Percentiles rank a stretch among this genome's conserved stretches.
Conservation (phyloP, 2,113 vertebrate genomes). For the Semicossyphus pulcher region DNA sequence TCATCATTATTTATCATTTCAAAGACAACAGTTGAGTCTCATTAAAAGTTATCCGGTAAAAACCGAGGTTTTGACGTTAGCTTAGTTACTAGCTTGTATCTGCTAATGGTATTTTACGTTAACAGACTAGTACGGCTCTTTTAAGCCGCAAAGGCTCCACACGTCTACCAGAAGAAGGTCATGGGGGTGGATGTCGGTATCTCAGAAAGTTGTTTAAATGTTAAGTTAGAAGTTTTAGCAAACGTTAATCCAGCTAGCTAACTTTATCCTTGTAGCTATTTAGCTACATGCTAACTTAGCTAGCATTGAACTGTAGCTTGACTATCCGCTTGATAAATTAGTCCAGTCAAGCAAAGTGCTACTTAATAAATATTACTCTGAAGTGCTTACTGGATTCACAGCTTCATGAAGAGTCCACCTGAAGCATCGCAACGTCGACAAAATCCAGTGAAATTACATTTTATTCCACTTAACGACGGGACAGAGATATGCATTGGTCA, state of each 20-base stretch:
- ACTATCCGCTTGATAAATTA: neutral
- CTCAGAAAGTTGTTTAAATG: neutral
- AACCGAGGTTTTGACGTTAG: constrained; percentile 2
- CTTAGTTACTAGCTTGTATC: constrained; percentile 14
- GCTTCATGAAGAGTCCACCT: constrained; percentile 24
- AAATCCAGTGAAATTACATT: constrained; percentile 38
- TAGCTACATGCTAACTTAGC: constrained; percentile 61
- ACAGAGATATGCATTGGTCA: constrained; percentile 34
- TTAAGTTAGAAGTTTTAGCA: neutral
- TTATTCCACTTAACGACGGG: constrained; percentile 20
- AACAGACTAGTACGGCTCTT: neutral
- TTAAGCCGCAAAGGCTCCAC: neutral
- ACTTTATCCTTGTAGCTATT: constrained; percentile 25
- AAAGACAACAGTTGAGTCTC: neutral
- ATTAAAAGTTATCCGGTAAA: neutral
- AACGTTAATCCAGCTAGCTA: constrained; percentile 19
- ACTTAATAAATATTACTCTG: neutral
- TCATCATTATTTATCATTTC: neutral
- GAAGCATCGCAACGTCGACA: neutral
- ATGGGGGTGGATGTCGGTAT: neutral
- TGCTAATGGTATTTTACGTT: accelerated
- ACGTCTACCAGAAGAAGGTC: neutral
- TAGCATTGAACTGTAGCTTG: constrained; percentile 19
- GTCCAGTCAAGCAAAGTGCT: neutral
- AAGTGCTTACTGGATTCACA: constrained; percentile 45